Evolutionary conservation across 2,797 vertebrate genomes (phyloP).

Genomic region (Coccyzus lansbergi): DNA sequence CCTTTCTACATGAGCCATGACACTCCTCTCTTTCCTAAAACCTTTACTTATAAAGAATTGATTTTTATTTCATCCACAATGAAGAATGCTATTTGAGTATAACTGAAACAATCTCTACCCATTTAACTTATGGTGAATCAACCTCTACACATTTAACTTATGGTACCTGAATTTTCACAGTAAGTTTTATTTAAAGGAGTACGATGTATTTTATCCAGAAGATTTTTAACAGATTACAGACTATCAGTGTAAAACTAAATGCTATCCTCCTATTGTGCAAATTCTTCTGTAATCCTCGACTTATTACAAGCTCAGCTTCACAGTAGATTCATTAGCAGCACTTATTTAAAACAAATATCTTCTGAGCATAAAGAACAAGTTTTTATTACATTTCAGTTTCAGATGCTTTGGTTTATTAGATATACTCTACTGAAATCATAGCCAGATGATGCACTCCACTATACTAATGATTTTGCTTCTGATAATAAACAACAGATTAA

Average conservation of each 20-base stretch:
- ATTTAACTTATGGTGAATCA: background rate
- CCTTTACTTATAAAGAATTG: background rate
- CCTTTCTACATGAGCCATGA: background rate
- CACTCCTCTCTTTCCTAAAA: background rate
- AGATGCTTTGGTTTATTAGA: background rate
- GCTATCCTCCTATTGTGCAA: background rate
- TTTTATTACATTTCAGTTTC: background rate
- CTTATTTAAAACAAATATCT: background rate
- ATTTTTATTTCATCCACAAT: background rate
- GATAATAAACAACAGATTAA: conserved; percentile 10
- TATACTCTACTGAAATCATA: background rate
- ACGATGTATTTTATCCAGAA: background rate
- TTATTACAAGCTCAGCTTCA: background rate
- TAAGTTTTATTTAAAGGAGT: background rate
- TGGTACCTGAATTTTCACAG: background rate
- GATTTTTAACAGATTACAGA: background rate
- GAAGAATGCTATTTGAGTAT: background rate
- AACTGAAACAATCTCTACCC: background rate
- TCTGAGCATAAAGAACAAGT: background rate
- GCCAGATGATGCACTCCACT: background rate
- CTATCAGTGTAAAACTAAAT: background rate
- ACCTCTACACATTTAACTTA: background rate
- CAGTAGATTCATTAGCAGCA: background rate
- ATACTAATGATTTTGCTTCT: background rate
- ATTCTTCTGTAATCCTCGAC: background rate